These are phyloP conservation scores for Gyps fulvus DNA, from an alignment of 2,113 vertebrate species.

Conservation along the genomic window DNA sequence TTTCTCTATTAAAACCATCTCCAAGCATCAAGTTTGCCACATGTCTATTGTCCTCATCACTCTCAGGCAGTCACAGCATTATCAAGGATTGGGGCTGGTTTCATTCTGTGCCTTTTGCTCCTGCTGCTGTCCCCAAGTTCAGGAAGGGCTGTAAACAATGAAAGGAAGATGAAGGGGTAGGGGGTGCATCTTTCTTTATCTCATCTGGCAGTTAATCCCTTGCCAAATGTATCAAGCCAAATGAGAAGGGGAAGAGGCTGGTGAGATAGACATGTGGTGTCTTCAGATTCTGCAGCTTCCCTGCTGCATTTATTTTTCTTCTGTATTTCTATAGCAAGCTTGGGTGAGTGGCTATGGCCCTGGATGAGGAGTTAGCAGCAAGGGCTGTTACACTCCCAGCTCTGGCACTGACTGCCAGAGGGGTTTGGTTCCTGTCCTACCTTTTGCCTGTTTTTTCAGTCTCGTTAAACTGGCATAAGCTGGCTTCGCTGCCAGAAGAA, in stretches of 20 bases:
- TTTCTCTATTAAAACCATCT: background rate
- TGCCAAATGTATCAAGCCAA: background rate
- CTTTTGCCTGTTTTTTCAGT: background rate
- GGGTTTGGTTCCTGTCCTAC: background rate
- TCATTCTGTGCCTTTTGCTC: background rate
- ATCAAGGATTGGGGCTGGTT: background rate
- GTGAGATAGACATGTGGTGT: background rate
- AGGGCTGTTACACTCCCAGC: background rate
- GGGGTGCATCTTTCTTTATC: background rate
- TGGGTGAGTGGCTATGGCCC: background rate
- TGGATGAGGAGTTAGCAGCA: background rate
- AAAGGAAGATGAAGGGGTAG: background rate
- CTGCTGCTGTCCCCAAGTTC: background rate
- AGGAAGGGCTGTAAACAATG: background rate
- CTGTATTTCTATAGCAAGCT: background rate
- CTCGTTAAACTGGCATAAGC: background rate
- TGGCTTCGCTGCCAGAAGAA: background rate
- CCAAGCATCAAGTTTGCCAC: background rate
- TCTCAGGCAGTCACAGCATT: background rate
- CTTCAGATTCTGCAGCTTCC: background rate
- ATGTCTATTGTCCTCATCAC: background rate
- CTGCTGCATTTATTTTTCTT: background rate
- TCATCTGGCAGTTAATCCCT: background rate
- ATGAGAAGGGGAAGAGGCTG: background rate
- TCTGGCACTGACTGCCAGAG: background rate